These are phyloP conservation scores for Orientallactaga sibirica DNA, from an alignment of 2,797 vertebrate species.

Conservation along the genomic window DNA sequence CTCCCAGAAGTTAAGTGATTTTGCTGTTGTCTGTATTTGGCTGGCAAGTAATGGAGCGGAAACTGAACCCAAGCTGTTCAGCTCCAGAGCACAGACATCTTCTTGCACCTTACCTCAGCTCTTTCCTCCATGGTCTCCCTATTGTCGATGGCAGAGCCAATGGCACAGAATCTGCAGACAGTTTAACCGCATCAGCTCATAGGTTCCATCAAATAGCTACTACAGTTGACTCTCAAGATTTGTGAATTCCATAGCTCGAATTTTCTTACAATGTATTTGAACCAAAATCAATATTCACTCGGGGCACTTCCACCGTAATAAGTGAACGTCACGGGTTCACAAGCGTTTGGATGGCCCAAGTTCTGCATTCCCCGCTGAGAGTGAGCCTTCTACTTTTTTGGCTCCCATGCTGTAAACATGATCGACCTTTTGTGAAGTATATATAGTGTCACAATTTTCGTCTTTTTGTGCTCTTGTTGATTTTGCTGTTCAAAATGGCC, in stretches of 20 bases:
- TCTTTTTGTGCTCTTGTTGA: neutral
- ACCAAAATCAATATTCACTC: neutral
- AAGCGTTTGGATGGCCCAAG: neutral
- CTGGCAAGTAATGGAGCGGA: neutral
- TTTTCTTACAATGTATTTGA: conserved; percentile 10
- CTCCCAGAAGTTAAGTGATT: neutral
- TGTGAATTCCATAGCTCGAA: neutral
- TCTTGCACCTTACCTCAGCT: neutral
- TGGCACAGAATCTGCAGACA: neutral
- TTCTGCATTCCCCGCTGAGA: neutral
- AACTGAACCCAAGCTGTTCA: neutral
- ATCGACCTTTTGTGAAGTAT: neutral
- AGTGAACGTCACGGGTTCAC: neutral
- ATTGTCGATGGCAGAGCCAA: neutral
- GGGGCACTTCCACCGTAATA: neutral
- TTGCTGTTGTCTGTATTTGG: neutral
- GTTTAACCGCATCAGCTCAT: neutral
- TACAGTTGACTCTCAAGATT: neutral
- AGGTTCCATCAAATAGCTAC: neutral
- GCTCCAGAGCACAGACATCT: neutral
- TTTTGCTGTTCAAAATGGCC: neutral
- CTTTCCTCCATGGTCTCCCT: neutral
- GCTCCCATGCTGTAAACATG: neutral
- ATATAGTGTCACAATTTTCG: neutral
- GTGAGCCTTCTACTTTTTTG: neutral